Evolutionary conservation across 2,113 vertebrate genomes (phyloP).

Genomic region (Ursus arctos): DNA sequence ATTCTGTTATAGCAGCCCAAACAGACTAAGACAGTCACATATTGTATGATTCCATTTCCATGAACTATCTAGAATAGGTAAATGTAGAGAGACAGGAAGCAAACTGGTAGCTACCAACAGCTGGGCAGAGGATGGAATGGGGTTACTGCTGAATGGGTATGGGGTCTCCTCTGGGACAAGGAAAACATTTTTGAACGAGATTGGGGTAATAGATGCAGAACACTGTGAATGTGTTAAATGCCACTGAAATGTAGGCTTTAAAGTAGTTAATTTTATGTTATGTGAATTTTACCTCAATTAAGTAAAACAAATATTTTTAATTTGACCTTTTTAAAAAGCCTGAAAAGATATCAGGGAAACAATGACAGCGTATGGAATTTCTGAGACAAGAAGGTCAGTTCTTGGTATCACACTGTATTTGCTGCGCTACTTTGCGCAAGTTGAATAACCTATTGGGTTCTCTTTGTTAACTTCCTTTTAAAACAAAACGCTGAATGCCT

Average conservation of each 20-base stretch:
- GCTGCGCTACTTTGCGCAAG: neutral
- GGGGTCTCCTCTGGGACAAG: neutral
- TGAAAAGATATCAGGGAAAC: neutral
- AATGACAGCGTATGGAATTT: neutral
- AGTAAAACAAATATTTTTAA: constrained; percentile 45
- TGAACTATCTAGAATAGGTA: neutral
- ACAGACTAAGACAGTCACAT: neutral
- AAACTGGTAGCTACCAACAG: neutral
- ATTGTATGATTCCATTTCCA: neutral
- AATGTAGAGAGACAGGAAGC: neutral
- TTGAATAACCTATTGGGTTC: neutral
- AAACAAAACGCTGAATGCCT: neutral
- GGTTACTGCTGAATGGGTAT: neutral
- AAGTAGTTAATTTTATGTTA: constrained; percentile 10
- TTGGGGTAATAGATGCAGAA: neutral
- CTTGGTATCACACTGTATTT: neutral
- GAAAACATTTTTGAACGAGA: constrained; percentile 4
- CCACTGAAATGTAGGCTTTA: neutral
- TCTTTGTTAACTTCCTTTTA: neutral
- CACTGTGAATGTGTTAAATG: neutral
- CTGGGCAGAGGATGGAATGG: neutral
- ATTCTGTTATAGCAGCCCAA: neutral
- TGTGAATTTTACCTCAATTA: constrained; percentile 24
- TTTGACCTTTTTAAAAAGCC: neutral
- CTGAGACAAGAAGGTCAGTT: neutral